Conservation (phyloP, 2,797 vertebrate genomes). For the Pteronotus mesoamericanus region DNA sequence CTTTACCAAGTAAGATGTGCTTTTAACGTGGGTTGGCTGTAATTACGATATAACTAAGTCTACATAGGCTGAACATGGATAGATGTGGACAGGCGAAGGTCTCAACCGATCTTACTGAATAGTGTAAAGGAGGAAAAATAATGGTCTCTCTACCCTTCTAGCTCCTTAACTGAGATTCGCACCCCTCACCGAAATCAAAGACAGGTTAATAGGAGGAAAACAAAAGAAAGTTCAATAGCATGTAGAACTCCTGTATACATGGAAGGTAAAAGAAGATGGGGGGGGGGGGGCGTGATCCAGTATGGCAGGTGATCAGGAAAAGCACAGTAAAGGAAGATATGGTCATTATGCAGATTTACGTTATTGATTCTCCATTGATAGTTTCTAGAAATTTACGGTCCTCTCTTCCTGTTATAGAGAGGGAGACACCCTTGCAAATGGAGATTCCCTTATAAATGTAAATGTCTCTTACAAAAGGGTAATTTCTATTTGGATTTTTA, state of each 20-base stretch:
- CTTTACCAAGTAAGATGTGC: neutral
- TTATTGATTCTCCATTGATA: neutral
- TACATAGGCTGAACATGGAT: neutral
- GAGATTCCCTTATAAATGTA: neutral
- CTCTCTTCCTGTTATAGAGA: neutral
- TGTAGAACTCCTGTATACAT: neutral
- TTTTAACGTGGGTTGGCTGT: neutral
- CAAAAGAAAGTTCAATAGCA: neutral
- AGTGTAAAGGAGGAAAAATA: neutral
- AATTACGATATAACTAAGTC: neutral
- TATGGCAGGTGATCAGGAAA: neutral
- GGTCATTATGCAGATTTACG: neutral
- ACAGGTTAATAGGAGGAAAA: neutral
- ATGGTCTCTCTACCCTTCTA: neutral
- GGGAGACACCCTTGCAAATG: neutral
- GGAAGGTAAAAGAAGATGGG: neutral
- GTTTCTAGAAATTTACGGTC: neutral
- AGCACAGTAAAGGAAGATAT: neutral
- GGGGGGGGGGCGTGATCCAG: neutral
- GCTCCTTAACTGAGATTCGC: neutral
- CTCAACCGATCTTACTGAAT: neutral
- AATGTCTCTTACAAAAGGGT: neutral
- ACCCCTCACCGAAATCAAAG: neutral
- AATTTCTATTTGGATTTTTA: neutral
- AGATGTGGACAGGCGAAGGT: neutral